Conservation (phyloP, 2,888 invertebrate species). For the Leptinotarsa rubiginosa region DNA sequence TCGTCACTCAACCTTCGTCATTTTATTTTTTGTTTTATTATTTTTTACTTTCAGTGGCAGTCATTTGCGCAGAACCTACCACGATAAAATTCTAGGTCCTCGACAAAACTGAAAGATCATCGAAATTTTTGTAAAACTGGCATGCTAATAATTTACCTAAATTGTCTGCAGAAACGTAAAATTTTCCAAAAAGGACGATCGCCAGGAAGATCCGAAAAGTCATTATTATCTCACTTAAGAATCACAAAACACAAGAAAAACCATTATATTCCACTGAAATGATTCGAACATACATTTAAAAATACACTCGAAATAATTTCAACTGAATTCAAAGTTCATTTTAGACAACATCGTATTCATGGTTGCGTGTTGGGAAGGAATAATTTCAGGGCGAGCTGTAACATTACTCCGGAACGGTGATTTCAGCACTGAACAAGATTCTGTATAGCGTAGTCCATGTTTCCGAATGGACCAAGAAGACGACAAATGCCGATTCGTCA, state of each 20-base stretch:
- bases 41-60: too few relatives aligned
- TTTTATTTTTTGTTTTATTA: too few relatives aligned
- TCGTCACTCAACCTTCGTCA: too few relatives aligned
- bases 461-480: conserved; percentile 41
- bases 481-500: conserved; percentile 30
- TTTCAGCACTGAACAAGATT: conserved; percentile 41
- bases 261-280: conserved; percentile 33
- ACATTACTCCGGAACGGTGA: conserved; percentile 29
- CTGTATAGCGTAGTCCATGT: conserved; percentile 41
- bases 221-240: conserved; percentile 39
- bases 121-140: not conserved
- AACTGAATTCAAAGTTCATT: conserved; percentile 3
- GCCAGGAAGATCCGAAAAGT: conserved; percentile 39
- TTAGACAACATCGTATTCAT: conserved; percentile 20
- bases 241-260: conserved; percentile 40
- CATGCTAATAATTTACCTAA: conserved; percentile 37
- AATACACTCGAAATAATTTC: conserved; percentile 17
- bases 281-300: conserved; percentile 12
- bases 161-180: conserved; percentile 42
- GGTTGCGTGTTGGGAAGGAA: conserved; percentile 25
- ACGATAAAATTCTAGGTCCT: conserved; percentile 18
- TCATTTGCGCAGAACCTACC: conserved; percentile 16
- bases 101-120: conserved; percentile 1
- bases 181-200: conserved; percentile 38
- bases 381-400: conserved; percentile 29